Base-by-base conservation (phyloP, 2,888 invertebrate species). In the Ramazzottius varieornatus region DNA sequence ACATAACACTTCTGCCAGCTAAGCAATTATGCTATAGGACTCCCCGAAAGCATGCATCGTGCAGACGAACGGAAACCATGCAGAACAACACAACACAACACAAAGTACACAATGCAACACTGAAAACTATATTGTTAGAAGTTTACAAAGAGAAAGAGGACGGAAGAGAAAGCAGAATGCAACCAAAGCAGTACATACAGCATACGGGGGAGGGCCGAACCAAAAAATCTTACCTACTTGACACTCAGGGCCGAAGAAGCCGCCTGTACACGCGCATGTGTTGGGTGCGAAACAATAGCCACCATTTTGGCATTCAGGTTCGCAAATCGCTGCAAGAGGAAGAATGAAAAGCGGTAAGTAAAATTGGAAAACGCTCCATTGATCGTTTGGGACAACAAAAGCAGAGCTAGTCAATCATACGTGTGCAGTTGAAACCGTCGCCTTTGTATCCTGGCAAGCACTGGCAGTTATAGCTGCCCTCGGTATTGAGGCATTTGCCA, bases 231-330 rank as follows among this genome's bases (percentile, higher is more conserved):
- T 32, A 64, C 64, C 64, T 33, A 33, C 64, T 32, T 64, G 8
- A 32, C 64, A 64, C 33, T 64, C 33, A 32, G 33, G 64, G 4
- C 64, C 64, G 33, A 33, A 33, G 33, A 16, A 64, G 16, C 64
- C 64, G 20, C 34, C 64, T 64, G n/a, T 16, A 29, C 90, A 90
- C 67, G 82, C 80, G 77, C 90, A 90, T 69, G 79, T 81, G 71
- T 83, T 84, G 46, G 88, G 88, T 65, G 83, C 81, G 65, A 82
- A 80, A 77, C 90, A 89, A 69, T 80, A 79, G 67, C 89, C 89
- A 65, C 88, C 88, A 76, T 89, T 89, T 72, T 85, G 80, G 75
- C 90, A 90, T 1, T 83, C 83, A 68, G 84, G 83, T 70, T 81
- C 81, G 75, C 89, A 89, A 65, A 85, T 80, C 65, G 88, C 88